A percentile compares a stretch with the other conserved stretches of the same genome.
Conservation (phyloP, 2,113 vertebrate species). For the Spea multiplicata region DNA sequence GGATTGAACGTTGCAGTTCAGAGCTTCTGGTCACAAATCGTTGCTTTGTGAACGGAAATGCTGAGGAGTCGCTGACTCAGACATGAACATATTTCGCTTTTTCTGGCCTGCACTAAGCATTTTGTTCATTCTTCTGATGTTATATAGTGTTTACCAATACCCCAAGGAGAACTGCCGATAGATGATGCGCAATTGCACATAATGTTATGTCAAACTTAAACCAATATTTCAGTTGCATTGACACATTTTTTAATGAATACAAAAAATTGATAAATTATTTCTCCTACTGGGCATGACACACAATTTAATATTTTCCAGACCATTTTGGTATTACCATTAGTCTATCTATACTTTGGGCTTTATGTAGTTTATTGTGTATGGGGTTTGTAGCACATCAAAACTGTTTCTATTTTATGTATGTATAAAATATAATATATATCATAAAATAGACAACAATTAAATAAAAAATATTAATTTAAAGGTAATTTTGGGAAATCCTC, state of each 20-base stretch:
- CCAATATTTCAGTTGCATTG: slow-evolving; percentile 35
- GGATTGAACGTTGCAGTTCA: background rate
- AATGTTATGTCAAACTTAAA: slow-evolving; percentile 15
- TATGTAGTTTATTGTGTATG: too few relatives aligned
- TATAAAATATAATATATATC: too few relatives aligned
- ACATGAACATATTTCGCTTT: slow-evolving; percentile 24
- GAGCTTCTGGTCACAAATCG: slow-evolving; percentile 24
- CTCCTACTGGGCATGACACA: too few relatives aligned
- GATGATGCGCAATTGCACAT: slow-evolving; percentile 12
- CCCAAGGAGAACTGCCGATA: slow-evolving; percentile 21
- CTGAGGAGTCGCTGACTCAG: slow-evolving; percentile 36
- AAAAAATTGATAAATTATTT: too few relatives aligned
- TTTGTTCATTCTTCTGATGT: slow-evolving; percentile 32
- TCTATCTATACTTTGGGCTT: too few relatives aligned
- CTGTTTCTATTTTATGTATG: too few relatives aligned
- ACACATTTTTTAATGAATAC: slow-evolving; percentile 8
- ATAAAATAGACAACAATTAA: too few relatives aligned
- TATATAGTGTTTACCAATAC: slow-evolving; percentile 17
- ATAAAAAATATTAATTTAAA: too few relatives aligned
- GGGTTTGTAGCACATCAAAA: too few relatives aligned
- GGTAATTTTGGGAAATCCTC: too few relatives aligned
- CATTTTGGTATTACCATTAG: too few relatives aligned
- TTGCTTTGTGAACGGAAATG: slow-evolving; percentile 32
- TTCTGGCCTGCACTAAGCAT: slow-evolving; percentile 9
- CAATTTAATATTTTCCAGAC: too few relatives aligned